These are phyloP conservation scores for Anisognathus igniventris DNA, from an alignment of 2,797 vertebrate genomes.

Conservation along the genomic window DNA sequence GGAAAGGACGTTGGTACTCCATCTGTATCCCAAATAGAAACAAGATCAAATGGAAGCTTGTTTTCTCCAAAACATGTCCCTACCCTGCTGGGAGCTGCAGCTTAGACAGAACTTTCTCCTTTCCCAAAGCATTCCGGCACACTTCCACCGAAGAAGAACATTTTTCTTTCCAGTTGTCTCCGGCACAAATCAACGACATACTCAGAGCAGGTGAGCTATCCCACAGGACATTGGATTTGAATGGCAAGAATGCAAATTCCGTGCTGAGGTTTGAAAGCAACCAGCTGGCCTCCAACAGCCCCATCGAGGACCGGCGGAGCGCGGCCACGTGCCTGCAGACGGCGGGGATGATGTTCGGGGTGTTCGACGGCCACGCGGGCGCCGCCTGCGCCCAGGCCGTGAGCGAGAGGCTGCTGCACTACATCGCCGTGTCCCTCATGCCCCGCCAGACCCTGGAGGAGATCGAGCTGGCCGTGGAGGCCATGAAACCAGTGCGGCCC, in stretches of 20 bases:
- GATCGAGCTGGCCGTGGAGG: constrained; percentile 86
- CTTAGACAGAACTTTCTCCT: background rate
- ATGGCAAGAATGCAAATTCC: constrained; percentile 72
- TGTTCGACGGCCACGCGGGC: constrained; percentile 94
- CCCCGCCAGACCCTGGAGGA: constrained; percentile 82
- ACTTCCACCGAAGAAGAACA: constrained; percentile 82
- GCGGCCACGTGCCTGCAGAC: constrained; percentile 87
- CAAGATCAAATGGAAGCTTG: constrained; percentile 42
- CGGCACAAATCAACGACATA: constrained; percentile 82
- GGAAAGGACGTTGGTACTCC: constrained; percentile 64
- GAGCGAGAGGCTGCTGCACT: constrained; percentile 90
- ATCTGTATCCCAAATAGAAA: constrained; percentile 35
- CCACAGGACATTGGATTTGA: constrained; percentile 77
- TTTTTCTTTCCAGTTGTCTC: constrained; percentile 81
- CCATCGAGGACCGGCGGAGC: constrained; percentile 90
- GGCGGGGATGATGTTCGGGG: constrained; percentile 89
- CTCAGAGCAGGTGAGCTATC: constrained; percentile 84
- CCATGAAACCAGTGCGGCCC: constrained; percentile 80
- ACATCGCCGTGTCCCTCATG: constrained; percentile 89
- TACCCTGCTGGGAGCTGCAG: constrained; percentile 30
- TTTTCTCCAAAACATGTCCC: background rate
- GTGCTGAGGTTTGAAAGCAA: constrained; percentile 92
- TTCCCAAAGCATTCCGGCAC: constrained; percentile 58
- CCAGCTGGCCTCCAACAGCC: constrained; percentile 88
- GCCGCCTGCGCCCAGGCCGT: constrained; percentile 90